phyloP scores from a whole-genome alignment of 2,888 invertebrate genomes.

The Erebia aethiops region DNA sequence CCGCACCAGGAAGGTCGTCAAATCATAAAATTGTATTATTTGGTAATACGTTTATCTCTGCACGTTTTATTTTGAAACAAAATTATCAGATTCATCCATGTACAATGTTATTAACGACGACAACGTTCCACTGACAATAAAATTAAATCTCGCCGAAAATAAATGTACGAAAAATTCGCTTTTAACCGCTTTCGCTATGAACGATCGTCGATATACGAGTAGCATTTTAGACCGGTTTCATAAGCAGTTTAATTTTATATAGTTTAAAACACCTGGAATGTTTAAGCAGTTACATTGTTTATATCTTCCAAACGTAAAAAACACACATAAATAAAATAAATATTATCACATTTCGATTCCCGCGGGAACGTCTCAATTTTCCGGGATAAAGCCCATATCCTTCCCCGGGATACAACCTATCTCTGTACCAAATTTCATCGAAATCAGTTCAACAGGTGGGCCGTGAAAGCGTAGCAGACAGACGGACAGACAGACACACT shows the following conservation, averaged over 20 bases:
- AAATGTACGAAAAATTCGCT: conserved; percentile 23
- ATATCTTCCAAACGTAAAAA: too few relatives aligned
- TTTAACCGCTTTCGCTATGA: conserved; percentile 2
- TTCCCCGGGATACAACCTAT: too few relatives aligned
- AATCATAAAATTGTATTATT: neutral
- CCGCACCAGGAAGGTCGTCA: too few relatives aligned
- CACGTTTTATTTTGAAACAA: conserved; percentile 10
- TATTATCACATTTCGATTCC: too few relatives aligned
- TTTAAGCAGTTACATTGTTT: too few relatives aligned
- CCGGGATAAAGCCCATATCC: too few relatives aligned
- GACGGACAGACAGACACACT: too few relatives aligned
- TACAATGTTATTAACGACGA: conserved; percentile 25
- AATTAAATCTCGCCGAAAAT: conserved; percentile 30
- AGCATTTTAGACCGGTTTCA: conserved; percentile 3
- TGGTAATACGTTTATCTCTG: conserved; percentile 6
- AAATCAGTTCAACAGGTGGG: too few relatives aligned
- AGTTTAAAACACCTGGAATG: conserved; percentile 1
- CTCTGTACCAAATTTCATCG: too few relatives aligned
- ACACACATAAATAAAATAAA: too few relatives aligned
- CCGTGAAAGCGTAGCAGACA: too few relatives aligned
- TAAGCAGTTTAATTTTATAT: conserved; percentile 22
- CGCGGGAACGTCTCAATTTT: too few relatives aligned
- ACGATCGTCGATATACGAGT: neutral
- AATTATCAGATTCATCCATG: conserved; percentile 17
- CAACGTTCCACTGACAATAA: conserved; percentile 25